Conservation (phyloP, 2,113 vertebrate genomes). For the Malurus melanocephalus region DNA sequence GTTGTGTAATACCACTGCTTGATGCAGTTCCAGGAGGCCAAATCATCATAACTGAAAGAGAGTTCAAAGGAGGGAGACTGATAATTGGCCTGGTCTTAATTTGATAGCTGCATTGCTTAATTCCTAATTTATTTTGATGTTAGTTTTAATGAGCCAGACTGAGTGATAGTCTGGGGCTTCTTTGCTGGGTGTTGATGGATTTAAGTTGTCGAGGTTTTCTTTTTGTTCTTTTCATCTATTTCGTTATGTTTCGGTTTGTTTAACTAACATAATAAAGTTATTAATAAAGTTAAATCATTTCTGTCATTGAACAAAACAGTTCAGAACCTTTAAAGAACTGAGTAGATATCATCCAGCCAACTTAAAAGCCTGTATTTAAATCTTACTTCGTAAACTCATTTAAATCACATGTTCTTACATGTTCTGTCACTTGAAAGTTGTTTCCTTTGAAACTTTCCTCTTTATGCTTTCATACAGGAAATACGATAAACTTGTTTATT, state of each 20-base stretch:
- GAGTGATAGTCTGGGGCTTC: neutral
- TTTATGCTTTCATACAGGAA: slow-evolving; percentile 55
- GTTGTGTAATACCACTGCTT: neutral
- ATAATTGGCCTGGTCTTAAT: neutral
- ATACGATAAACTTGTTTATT: slow-evolving; percentile 73
- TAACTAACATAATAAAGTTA: slow-evolving; percentile 4
- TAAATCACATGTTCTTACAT: slow-evolving; percentile 45
- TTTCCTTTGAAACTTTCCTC: slow-evolving; percentile 57
- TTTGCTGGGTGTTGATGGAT: slow-evolving; percentile 27
- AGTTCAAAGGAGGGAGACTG: slow-evolving; percentile 6
- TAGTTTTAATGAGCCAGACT: neutral
- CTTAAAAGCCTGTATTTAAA: slow-evolving; percentile 54
- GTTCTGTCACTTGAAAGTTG: slow-evolving; percentile 37
- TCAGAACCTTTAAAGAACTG: slow-evolving; percentile 12
- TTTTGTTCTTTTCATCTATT: slow-evolving; percentile 41
- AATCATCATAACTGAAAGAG: neutral
- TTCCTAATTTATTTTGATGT: slow-evolving; percentile 8
- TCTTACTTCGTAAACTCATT: slow-evolving; percentile 20
- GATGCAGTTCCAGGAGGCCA: neutral
- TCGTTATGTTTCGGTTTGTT: neutral
- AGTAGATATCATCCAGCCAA: neutral
- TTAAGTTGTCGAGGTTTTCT: slow-evolving; percentile 20
- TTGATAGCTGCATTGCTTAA: slow-evolving; percentile 21
- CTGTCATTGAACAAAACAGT: slow-evolving; percentile 6
- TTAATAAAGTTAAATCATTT: neutral